A percentile compares a stretch with the other conserved stretches of the same genome.
Conservation (phyloP, 2,113 vertebrate species). For the Oryzias melastigma region DNA sequence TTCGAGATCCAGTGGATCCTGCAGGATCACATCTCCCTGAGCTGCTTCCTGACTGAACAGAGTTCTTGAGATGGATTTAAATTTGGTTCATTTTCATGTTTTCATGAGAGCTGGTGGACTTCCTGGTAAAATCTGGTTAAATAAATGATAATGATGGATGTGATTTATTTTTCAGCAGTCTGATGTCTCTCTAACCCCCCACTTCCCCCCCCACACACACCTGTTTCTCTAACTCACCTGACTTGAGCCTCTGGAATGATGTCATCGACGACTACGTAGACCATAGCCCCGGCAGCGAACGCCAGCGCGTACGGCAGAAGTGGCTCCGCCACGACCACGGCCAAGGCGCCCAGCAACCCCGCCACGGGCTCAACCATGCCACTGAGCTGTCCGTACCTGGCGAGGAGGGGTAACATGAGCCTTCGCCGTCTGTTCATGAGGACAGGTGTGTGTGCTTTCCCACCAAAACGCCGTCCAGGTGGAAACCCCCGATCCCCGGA, state of each 20-base stretch:
- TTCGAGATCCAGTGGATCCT: no score
- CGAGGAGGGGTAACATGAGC: not conserved
- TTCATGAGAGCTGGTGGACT: no score
- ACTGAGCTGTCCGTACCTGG: slow-evolving; percentile 94
- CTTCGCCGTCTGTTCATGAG: no score
- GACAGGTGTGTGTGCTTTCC: slow-evolving; percentile 29
- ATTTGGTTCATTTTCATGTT: no score
- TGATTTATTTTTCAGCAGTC: not conserved
- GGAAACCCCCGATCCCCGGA: slow-evolving; percentile 87
- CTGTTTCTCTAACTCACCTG: slow-evolving; percentile 75
- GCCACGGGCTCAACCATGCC: slow-evolving; percentile 95
- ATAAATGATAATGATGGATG: no score
- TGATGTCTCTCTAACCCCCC: not conserved
- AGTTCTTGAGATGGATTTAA: no score
- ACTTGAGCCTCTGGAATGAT: slow-evolving; percentile 95
- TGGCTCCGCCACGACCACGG: slow-evolving; percentile 87
- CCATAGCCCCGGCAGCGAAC: slow-evolving; percentile 95
- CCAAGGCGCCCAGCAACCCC: slow-evolving; percentile 82
- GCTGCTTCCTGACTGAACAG: no score
- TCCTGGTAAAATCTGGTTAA: no score
- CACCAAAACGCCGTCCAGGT: slow-evolving; percentile 92
- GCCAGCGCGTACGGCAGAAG: slow-evolving; percentile 91
- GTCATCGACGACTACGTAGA: slow-evolving; percentile 94
- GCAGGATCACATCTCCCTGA: no score
- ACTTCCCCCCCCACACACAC: not conserved